Percentiles rank a stretch among this genome's conserved stretches.
Conservation (phyloP, 1,140 invertebrate genomes). For the Hetaerina americana region DNA sequence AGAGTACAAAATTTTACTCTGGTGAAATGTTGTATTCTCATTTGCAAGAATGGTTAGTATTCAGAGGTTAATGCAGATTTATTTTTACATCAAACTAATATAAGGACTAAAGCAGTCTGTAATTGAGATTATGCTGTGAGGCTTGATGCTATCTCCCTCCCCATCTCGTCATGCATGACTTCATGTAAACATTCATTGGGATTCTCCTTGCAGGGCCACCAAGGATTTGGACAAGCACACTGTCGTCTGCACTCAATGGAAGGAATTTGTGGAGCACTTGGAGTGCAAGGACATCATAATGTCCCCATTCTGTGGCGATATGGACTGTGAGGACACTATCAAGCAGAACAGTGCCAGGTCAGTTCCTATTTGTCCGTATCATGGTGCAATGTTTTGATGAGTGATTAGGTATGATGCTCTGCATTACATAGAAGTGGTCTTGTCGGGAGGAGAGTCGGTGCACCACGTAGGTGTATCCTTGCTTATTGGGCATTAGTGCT, state of each 20-base stretch:
- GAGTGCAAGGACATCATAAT: slow-evolving; percentile 84
- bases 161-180: slow-evolving; percentile 10
- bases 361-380: slow-evolving; percentile 18
- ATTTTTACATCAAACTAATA: not conserved
- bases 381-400: no score
- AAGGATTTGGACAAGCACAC: slow-evolving; percentile 61
- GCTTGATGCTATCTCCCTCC: slow-evolving; percentile 2
- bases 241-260: slow-evolving; percentile 60
- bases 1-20: no score
- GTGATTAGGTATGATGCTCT: no score
- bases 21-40: no score
- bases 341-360: slow-evolving; percentile 89
- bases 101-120: not conserved
- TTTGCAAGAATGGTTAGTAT: no score
- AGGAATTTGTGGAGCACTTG: slow-evolving; percentile 61
- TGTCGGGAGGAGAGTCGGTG: no score
- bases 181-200: slow-evolving; percentile 12
- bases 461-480: no score
- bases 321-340: slow-evolving; percentile 85
- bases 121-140: not conserved
- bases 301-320: slow-evolving; percentile 87
- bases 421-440: no score
- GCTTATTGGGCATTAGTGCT: no score
- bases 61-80: not conserved
- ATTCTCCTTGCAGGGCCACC: slow-evolving; percentile 47